These are phyloP conservation scores for Karalla daura DNA, from an alignment of 2,797 vertebrate genomes.

Conservation along the genomic window DNA sequence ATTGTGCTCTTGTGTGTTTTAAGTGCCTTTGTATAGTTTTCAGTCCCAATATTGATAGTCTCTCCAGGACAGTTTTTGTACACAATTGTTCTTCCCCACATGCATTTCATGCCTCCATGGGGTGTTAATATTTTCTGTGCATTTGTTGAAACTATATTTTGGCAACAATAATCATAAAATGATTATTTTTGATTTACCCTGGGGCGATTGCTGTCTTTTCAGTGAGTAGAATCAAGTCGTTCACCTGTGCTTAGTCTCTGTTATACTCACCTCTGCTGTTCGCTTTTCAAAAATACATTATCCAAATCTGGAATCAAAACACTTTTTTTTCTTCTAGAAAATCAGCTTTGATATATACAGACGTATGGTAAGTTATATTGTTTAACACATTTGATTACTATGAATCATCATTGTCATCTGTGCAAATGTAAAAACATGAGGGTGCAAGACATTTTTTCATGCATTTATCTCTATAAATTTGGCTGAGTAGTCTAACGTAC, in stretches of 20 bases:
- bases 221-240: background rate
- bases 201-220: background rate
- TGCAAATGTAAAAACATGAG: background rate
- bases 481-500: too few species aligned
- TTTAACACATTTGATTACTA: background rate
- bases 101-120: too few species aligned
- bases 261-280: background rate
- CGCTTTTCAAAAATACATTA: background rate
- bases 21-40: too few species aligned
- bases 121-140: background rate
- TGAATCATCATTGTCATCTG: background rate
- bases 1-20: background rate
- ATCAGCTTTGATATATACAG: constrained; percentile 86
- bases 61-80: background rate
- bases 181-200: background rate
- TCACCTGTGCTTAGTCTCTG: background rate
- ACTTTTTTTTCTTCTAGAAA: constrained; percentile 82
- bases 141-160: background rate
- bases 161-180: background rate
- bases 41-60: constrained; percentile 6
- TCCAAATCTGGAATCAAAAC: background rate
- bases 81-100: too few species aligned
- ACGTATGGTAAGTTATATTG: constrained; percentile 77
- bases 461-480: background rate
- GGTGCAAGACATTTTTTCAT: background rate